These are phyloP conservation scores for Hemibagrus guttatus DNA, from an alignment of 2,797 vertebrate species.

Conservation along the genomic window DNA sequence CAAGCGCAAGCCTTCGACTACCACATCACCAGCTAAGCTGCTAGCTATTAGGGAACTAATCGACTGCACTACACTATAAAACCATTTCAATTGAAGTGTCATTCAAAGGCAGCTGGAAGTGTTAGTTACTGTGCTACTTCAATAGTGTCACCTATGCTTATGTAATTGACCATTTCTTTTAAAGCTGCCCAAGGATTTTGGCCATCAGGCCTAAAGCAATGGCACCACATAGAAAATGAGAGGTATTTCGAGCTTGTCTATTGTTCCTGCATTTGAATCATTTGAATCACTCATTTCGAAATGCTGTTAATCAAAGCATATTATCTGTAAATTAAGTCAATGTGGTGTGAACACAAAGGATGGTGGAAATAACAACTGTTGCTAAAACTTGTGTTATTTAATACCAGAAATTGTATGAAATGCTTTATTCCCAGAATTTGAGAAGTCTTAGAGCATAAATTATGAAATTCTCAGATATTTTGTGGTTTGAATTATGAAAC, in stretches of 20 bases:
- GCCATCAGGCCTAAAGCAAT: not conserved
- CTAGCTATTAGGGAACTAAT: conserved; percentile 42
- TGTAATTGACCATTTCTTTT: conserved; percentile 57
- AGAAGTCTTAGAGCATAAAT: not conserved
- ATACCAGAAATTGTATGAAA: not conserved
- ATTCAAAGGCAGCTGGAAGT: conserved; percentile 30
- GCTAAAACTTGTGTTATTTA: not conserved
- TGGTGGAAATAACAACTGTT: conserved; percentile 2
- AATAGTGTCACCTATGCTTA: conserved; percentile 72
- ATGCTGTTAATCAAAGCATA: conserved; percentile 24
- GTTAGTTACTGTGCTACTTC: conserved; percentile 43
- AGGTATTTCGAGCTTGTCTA: not conserved
- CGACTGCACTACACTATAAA: conserved; percentile 20
- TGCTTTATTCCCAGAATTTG: not conserved
- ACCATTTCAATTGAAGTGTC: conserved; percentile 41
- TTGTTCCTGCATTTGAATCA: not conserved
- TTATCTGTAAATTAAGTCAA: conserved; percentile 15
- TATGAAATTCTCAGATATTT: not conserved
- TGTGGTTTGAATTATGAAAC: not conserved
- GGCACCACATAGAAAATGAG: not conserved
- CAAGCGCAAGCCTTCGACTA: not conserved
- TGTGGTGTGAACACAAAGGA: not conserved
- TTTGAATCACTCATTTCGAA: not conserved
- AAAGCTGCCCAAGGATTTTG: conserved; percentile 4
- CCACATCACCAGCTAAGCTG: conserved; percentile 8